phyloP scores from a whole-genome alignment of 2,113 vertebrate genomes.

The Bubalus kerabau region DNA sequence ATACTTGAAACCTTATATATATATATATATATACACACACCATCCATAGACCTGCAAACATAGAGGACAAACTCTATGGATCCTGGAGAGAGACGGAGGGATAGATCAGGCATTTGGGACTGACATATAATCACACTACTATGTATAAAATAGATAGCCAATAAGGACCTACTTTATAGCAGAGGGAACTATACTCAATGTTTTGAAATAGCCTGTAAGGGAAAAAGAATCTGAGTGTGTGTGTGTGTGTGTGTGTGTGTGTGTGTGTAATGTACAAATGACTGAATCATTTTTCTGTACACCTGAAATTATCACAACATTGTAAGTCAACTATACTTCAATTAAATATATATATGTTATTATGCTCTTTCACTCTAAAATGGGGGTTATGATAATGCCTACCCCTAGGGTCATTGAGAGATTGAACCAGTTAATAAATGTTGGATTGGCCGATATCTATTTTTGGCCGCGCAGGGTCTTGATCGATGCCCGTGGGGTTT shows the following conservation, averaged over 20 bases:
- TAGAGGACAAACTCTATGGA: background rate
- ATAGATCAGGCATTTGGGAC: background rate
- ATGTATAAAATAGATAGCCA: background rate
- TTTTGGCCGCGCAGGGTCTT: background rate
- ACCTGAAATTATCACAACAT: background rate
- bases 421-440: background rate
- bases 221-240: background rate
- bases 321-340: background rate
- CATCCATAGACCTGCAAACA: background rate
- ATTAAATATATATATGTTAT: background rate
- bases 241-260: background rate
- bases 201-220: background rate
- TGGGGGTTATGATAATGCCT: background rate
- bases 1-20: background rate
- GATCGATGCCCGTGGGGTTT: background rate
- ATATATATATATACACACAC: too few relatives aligned
- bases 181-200: background rate
- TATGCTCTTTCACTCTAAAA: background rate
- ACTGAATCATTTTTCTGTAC: background rate
- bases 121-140: background rate
- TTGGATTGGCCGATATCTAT: background rate
- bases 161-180: background rate
- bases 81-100: background rate
- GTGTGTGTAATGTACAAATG: background rate
- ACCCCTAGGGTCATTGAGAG: background rate